Conservation (phyloP, 2,888 invertebrate species). For the Platynereis dumerilii region DNA sequence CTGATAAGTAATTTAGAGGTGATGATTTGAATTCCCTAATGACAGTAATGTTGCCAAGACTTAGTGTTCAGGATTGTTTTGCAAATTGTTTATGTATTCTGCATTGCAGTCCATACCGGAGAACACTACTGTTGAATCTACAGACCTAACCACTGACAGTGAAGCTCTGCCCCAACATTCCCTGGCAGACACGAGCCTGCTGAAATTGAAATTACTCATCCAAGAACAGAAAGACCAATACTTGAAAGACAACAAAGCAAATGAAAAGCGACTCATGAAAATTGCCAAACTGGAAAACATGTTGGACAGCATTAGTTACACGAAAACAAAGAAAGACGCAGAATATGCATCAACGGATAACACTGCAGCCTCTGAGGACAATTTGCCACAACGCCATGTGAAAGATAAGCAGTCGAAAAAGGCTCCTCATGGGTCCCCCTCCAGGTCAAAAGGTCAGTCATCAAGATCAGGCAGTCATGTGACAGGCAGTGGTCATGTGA, state of each 20-base stretch:
- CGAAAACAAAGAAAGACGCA: neutral
- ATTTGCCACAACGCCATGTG: no score
- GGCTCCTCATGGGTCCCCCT: no score
- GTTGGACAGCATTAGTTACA: constrained; percentile 20
- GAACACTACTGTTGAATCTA: constrained; percentile 39
- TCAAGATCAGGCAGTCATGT: no score
- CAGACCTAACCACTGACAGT: constrained; percentile 26
- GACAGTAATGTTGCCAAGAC: no score
- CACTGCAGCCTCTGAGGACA: neutral
- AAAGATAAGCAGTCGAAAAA: no score
- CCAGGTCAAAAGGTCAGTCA: no score
- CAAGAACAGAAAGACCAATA: constrained; percentile 52
- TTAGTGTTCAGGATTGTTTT: no score
- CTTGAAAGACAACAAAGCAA: constrained; percentile 46
- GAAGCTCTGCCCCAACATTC: constrained; percentile 20
- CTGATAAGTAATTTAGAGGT: no score
- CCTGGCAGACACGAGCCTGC: constrained; percentile 51
- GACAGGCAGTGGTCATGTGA: no score
- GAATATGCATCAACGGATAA: constrained; percentile 21
- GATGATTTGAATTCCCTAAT: no score
- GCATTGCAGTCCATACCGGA: constrained; percentile 58
- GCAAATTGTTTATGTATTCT: constrained; percentile 14
- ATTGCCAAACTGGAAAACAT: constrained; percentile 50
- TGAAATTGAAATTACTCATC: constrained; percentile 52
- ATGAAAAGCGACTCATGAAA: constrained; percentile 49